Base-by-base conservation (phyloP, 2,113 vertebrate species). In the Cryptotis parvus region DNA sequence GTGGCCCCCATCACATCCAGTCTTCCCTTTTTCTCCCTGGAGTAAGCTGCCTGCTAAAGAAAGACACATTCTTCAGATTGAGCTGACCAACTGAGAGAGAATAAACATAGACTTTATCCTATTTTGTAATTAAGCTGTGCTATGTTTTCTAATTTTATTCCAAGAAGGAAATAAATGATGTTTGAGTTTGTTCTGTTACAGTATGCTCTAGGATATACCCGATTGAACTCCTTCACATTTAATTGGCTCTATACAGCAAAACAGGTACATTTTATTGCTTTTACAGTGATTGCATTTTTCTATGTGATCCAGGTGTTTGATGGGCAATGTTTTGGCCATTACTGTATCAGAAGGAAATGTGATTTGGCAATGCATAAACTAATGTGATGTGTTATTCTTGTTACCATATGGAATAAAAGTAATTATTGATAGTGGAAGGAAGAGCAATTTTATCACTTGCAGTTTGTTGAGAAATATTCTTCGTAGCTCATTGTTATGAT, bases 321-420 rank as follows among this genome's bases (percentile, higher is more conserved):
- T 89, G 86, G 87, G 72, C 84, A 77, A 95, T 90, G 79, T 84
- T 86, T 91, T 85, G 89, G 49, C 69, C 95, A 63, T 95, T 96
- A 91, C 49, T 87, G 18, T 95, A 96, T 91, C 61, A 86, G 73
- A 94, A 93, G 78, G 86, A 95, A 91, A 88, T 0, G 1, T 70
- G 77, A 52, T 68, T 92, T 95, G 92, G 89, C 89, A 96, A 55
- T 55, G 70, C 0, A 0, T 45, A 91, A 86, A 37, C 63, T 95
- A 92, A 79, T 75, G 39, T 52, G 93, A 94, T 52, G 18, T 79
- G 31, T 70, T 97, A 86, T 94, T 94, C 66, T 79, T 94, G 77
- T 84, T 87, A 93, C 87, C 90, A 84, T 96, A 96, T 92, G 95
- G 89, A 96, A 93, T 78, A 91, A 94, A 97, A 96, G 81, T 94